These are phyloP conservation scores for Amiota mariae DNA, from an alignment of 2,888 invertebrate genomes.

Conservation along the genomic window DNA sequence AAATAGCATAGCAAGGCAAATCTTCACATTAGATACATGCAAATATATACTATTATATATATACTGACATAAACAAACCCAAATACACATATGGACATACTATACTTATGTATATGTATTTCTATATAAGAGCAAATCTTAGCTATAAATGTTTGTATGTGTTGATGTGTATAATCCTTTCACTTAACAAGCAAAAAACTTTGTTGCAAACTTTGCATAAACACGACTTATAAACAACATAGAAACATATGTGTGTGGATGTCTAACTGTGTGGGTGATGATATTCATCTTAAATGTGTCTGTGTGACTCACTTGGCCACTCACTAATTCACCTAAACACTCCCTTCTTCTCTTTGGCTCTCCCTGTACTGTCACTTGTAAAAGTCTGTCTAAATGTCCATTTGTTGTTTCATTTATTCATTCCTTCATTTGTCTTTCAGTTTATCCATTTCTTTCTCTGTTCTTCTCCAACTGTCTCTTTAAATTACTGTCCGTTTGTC, in stretches of 20 bases:
- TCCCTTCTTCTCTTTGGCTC: no score
- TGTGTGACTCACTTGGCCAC: no score
- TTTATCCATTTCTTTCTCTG: not conserved
- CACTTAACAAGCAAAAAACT: slow-evolving; percentile 60
- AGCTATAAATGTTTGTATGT: not conserved
- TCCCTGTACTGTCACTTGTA: no score
- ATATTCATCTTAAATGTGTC: slow-evolving; percentile 37
- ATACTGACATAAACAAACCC: not conserved
- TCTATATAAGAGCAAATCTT: no score
- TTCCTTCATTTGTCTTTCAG: not conserved
- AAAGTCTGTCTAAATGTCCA: not conserved
- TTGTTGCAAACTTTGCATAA: slow-evolving; percentile 56
- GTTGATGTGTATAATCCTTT: slow-evolving; percentile 48
- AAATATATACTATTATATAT: no score
- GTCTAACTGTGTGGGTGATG: slow-evolving; percentile 39
- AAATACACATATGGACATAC: not conserved
- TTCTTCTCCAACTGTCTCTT: not conserved
- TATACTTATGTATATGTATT: no score
- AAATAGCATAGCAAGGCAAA: not conserved
- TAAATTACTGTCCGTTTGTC: not conserved
- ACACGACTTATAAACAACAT: slow-evolving; percentile 47
- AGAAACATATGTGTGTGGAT: not conserved
- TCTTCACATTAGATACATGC: not conserved
- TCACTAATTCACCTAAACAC: no score
- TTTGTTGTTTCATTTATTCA: not conserved